A percentile compares a stretch with the other conserved stretches of the same genome.
These are phyloP conservation scores for Aquatica leii DNA, from an alignment of 2,888 invertebrate genomes.

Conservation along the genomic window DNA sequence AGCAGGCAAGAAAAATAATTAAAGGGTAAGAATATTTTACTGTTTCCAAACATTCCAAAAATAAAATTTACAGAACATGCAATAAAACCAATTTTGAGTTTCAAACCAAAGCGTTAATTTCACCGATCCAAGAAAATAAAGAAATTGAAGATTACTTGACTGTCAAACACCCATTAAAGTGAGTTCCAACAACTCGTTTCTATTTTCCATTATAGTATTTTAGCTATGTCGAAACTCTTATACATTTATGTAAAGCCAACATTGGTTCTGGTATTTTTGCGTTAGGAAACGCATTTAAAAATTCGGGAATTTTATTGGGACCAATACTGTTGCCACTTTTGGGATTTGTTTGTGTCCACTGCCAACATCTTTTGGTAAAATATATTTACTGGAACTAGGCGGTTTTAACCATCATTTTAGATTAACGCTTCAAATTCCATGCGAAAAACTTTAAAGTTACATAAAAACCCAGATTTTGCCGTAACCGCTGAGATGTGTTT, in stretches of 20 bases:
- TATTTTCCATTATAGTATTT: constrained; percentile 34
- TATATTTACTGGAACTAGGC: background rate
- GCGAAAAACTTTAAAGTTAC: constrained; percentile 65
- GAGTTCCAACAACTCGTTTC: constrained; percentile 55
- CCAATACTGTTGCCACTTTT: constrained; percentile 80
- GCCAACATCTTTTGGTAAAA: constrained; percentile 91
- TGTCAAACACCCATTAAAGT: constrained; percentile 75
- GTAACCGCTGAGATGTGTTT: constrained; percentile 86
- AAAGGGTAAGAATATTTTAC: too few species aligned
- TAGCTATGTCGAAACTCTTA: constrained; percentile 87
- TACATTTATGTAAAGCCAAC: constrained; percentile 94
- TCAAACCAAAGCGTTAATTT: constrained; percentile 64
- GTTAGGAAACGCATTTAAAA: constrained; percentile 93
- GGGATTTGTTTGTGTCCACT: constrained; percentile 88
- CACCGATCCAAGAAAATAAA: constrained; percentile 53
- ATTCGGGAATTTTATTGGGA: constrained; percentile 88
- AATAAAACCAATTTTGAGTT: constrained; percentile 58
- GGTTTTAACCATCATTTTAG: constrained; percentile 59
- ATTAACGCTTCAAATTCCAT: constrained; percentile 76
- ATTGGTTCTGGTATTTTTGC: constrained; percentile 96
- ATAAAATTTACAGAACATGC: constrained; percentile 46
- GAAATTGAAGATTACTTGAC: constrained; percentile 57
- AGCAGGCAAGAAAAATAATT: too few species aligned
- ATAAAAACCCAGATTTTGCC: constrained; percentile 75
- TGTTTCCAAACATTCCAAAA: constrained; percentile 22